Percentiles rank a stretch among this genome's conserved stretches.
Evolutionary conservation across 1,140 invertebrate genomes (phyloP).

Genomic region (Manduca sexta): DNA sequence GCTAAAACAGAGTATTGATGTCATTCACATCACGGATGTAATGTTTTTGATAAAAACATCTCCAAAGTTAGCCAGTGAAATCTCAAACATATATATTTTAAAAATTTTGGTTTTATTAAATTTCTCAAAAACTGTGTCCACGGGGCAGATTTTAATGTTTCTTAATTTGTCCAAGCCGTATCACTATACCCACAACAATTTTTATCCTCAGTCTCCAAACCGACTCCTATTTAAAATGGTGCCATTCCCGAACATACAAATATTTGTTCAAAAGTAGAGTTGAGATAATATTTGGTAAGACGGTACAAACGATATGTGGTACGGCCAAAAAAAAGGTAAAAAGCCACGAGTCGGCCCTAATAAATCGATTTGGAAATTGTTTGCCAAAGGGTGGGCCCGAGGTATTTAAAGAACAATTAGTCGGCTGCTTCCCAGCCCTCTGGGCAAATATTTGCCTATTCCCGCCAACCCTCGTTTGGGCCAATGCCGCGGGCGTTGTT

Average conservation of each 20-base stretch:
- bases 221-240: not conserved
- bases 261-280: constrained; percentile 21
- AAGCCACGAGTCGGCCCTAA: constrained; percentile 39
- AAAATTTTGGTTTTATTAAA: no score
- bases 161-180: no score
- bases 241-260: constrained; percentile 19
- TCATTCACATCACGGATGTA: no score
- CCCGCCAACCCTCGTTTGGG: constrained; percentile 64
- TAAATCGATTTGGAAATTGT: constrained; percentile 65
- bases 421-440: constrained; percentile 63
- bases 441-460: constrained; percentile 67
- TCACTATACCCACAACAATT: no score
- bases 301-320: constrained; percentile 13
- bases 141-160: no score
- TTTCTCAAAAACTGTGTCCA: no score
- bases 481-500: constrained; percentile 51
- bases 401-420: constrained; percentile 72
- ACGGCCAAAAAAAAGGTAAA: constrained; percentile 33
- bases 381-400: constrained; percentile 50
- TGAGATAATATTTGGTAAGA: constrained; percentile 43
- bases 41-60: no score
- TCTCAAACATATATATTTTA: no score
- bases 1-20: no score
- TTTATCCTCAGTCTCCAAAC: no score
- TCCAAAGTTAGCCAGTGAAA: no score